Evolutionary conservation across 2,113 vertebrate genomes (phyloP).

Genomic region (Guaruba guarouba): DNA sequence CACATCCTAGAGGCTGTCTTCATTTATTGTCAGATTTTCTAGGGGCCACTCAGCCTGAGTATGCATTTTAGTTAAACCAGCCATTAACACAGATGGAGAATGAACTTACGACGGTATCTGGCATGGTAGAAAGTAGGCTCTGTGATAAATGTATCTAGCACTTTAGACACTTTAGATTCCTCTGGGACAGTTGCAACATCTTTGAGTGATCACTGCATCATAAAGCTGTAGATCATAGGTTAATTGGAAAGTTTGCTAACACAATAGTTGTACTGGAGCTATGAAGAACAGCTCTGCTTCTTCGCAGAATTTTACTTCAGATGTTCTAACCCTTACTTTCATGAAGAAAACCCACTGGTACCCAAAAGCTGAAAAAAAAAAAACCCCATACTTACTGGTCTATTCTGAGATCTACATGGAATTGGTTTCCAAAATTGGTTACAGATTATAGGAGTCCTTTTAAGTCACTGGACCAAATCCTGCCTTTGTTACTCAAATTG

Average conservation of each 20-base stretch:
- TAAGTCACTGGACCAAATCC: background rate
- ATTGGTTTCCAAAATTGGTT: background rate
- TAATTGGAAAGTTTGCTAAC: constrained; percentile 50
- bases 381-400: background rate
- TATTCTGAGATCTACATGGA: background rate
- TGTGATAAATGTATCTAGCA: constrained; percentile 18
- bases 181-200: constrained; percentile 14
- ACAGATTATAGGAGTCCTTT: background rate
- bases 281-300: background rate
- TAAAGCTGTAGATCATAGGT: background rate
- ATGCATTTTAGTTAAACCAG: constrained; percentile 17
- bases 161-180: constrained; percentile 39
- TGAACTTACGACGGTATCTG: background rate
- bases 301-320: background rate
- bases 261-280: background rate
- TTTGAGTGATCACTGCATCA: background rate
- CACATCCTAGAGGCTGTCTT: background rate
- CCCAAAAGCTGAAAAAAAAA: background rate
- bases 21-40: constrained; percentile 6
- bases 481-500: background rate
- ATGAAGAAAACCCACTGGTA: background rate
- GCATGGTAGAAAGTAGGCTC: background rate
- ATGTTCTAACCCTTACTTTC: background rate
- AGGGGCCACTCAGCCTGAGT: background rate
- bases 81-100: background rate